Evolutionary conservation across 2,113 vertebrate genomes (phyloP).

Genomic region (Euleptes europaea): DNA sequence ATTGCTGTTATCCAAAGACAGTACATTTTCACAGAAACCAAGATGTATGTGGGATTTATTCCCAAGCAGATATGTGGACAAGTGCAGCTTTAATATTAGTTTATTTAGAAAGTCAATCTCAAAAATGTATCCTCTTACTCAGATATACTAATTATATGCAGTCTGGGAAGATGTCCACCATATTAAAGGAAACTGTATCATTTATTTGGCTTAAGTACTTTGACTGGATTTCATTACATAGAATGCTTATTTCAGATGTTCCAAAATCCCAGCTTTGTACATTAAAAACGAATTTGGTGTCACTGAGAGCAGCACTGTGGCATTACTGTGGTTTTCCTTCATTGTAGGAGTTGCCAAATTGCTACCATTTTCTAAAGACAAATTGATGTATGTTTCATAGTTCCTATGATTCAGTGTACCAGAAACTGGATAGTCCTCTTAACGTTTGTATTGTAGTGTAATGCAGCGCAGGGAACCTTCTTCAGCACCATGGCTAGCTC

Average conservation of each 20-base stretch:
- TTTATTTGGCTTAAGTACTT: background rate
- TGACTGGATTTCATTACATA: background rate
- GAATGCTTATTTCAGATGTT: background rate
- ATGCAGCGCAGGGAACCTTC: background rate
- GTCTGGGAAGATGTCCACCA: too few relatives aligned
- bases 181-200: background rate
- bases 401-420: background rate
- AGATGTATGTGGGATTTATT: background rate
- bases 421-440: background rate
- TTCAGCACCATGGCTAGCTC: conserved; percentile 6
- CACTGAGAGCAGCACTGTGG: background rate
- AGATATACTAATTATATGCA: background rate
- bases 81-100: background rate
- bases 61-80: background rate
- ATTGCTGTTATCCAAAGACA: background rate
- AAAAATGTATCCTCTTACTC: background rate
- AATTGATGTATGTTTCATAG: background rate
- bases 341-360: background rate
- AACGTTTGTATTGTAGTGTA: background rate
- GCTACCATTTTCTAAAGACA: background rate
- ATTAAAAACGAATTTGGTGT: background rate
- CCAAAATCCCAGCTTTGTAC: background rate
- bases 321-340: background rate
- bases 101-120: background rate
- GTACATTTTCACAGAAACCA: background rate